Conservation (phyloP, 1,140 invertebrate species). For the Acromyrmex heyeri region DNA sequence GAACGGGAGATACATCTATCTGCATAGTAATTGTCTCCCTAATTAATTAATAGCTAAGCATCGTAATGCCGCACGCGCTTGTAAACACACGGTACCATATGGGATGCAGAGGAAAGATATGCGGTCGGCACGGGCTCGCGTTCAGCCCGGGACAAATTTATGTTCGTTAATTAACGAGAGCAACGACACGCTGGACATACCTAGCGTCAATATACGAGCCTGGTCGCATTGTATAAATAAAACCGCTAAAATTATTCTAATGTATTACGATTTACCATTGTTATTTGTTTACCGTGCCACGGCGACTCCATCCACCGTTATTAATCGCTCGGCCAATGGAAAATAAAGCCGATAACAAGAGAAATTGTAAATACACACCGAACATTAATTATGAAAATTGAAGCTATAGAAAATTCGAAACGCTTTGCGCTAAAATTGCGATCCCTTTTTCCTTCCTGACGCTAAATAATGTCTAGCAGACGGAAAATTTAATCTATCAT, state of each 20-base stretch:
- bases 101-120: conserved; percentile 58
- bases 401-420: conserved; percentile 38
- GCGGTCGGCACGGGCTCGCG: conserved; percentile 24
- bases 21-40: conserved; percentile 67
- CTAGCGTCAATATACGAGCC: conserved; percentile 44
- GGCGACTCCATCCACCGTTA: conserved; percentile 53
- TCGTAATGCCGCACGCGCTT: conserved; percentile 70
- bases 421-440: background rate
- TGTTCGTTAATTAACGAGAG: conserved; percentile 61
- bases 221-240: conserved; percentile 59
- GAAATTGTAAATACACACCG: conserved; percentile 49
- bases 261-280: conserved; percentile 58
- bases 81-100: conserved; percentile 68
- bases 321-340: conserved; percentile 54
- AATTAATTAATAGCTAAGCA: conserved; percentile 75
- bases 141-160: conserved; percentile 48
- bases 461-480: background rate
- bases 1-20: conserved; percentile 67
- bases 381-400: conserved; percentile 60
- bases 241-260: conserved; percentile 61
- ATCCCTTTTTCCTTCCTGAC: background rate
- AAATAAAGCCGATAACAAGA: conserved; percentile 52
- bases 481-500: background rate
- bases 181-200: conserved; percentile 39
- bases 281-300: conserved; percentile 56